Evolutionary conservation across 2,113 vertebrate genomes (phyloP).

Genomic region (Bujurquina vittata): DNA sequence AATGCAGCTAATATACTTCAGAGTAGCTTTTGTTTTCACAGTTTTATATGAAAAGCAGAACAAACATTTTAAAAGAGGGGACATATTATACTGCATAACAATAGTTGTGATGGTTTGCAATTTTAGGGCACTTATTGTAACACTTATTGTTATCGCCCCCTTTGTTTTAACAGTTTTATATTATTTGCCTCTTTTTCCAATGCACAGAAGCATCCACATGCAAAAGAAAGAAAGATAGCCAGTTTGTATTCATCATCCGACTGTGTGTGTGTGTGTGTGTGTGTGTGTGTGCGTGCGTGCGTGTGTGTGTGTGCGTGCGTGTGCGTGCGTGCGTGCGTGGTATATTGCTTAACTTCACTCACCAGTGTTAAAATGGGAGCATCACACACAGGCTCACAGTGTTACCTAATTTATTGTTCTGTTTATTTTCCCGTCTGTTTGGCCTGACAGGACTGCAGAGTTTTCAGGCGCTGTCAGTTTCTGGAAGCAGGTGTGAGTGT

Average conservation of each 20-base stretch:
- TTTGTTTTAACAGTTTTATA: neutral
- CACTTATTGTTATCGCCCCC: neutral
- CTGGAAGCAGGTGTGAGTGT: neutral
- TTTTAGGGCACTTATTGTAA: neutral
- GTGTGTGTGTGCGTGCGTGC: neutral
- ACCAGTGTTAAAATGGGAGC: neutral
- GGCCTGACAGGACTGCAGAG: slow-evolving; percentile 1
- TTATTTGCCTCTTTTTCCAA: neutral
- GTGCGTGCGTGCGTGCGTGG: neutral
- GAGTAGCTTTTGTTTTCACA: neutral
- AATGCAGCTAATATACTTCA: no score
- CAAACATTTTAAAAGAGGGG: neutral
- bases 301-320: neutral
- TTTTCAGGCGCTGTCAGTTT: slow-evolving; percentile 3
- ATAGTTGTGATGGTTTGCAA: neutral
- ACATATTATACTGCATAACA: neutral
- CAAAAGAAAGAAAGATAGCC: neutral
- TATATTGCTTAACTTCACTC: neutral
- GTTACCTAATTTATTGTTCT: slow-evolving; percentile 40
- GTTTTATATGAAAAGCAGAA: neutral
- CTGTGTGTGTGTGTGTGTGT: neutral
- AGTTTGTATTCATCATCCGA: rapidly evolving
- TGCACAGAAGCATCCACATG: neutral
- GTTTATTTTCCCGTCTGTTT: slow-evolving; percentile 49
- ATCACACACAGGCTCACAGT: neutral